phyloP scores from a whole-genome alignment of 2,797 vertebrate genomes.

The Lacerta agilis region DNA sequence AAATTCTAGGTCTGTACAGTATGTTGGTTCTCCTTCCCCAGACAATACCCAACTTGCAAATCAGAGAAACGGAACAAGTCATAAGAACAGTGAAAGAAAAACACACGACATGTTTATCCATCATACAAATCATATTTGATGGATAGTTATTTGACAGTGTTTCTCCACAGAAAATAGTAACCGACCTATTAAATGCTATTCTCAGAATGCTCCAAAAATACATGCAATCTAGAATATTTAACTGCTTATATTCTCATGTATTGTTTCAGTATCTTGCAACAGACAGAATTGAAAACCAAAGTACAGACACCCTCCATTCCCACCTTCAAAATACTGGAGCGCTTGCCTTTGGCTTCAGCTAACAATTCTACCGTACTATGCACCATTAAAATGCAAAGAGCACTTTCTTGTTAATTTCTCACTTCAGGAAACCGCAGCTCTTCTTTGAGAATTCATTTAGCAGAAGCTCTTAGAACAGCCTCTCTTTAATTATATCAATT shows the following conservation, averaged over 20 bases:
- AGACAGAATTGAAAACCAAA: neutral
- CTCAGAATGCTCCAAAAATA: neutral
- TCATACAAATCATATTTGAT: neutral
- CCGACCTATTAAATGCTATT: neutral
- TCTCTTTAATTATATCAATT: constrained; percentile 69
- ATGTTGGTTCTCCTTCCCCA: neutral
- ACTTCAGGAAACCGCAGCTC: constrained; percentile 65
- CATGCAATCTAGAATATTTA: neutral
- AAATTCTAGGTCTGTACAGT: no score
- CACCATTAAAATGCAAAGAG: constrained; percentile 71
- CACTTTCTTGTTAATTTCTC: constrained; percentile 71
- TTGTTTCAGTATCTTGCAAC: constrained; percentile 6
- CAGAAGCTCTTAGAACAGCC: constrained; percentile 61
- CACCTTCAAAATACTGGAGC: constrained; percentile 3
- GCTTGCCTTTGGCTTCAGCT: constrained; percentile 51
- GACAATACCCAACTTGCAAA: neutral
- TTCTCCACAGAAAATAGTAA: neutral
- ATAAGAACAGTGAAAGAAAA: neutral
- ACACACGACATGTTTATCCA: neutral
- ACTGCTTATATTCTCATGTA: constrained; percentile 27
- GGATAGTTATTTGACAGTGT: neutral
- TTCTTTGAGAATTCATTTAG: constrained; percentile 69
- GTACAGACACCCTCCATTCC: neutral
- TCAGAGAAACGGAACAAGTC: neutral
- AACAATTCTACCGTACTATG: constrained; percentile 29